Base-by-base conservation (phyloP, 2,888 invertebrate genomes). In the Apamea sordens region DNA sequence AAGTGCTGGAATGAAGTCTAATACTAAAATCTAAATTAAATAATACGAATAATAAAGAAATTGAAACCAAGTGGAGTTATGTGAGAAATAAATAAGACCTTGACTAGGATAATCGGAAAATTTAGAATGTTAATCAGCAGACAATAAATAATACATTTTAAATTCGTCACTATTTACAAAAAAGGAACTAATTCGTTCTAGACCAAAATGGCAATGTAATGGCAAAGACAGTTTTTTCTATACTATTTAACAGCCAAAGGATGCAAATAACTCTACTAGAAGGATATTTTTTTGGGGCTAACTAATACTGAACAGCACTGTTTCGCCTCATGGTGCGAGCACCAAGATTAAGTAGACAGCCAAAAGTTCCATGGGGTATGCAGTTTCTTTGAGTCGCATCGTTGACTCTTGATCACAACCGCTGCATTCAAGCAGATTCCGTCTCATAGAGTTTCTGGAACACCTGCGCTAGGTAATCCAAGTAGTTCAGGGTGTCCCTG, bases 191-290 rank as follows among this genome's bases (percentile, higher is more conserved):
- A 96, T 94, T 95, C 94, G 93, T 93, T 95, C 93, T 96, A 95
- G 93, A 95, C 96, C 95, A 93, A 96, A 96, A 96, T 97, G 96
- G 96, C 96, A 96, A 96, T 95, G 93, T 95, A 95, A 96, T 96
- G 96, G 96, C 96, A 96, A 95, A 95, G 89, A 94, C 93, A 93
- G 85, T 85, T 94, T 93, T 92, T 93, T 93, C 88, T 94, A 92
- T 94, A 94, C 92, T 94, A 93, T 92, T 90, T 88, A 93, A 94
- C 94, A 95, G 94, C 95, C 95, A 93, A 94, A 94, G 90, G 91
- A 89, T 92, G 91, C 92, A 90, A 92, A 92, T 90, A 92, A 92
- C 92, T 92, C 90, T 89, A 90, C 91, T 91, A 91, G 88, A 89
- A 90, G 87, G 89, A 91, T 90, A 90, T 90, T 90, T 82, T 84